Base-by-base conservation (phyloP, 2,888 invertebrate genomes). In the Itoplectis maculator region DNA sequence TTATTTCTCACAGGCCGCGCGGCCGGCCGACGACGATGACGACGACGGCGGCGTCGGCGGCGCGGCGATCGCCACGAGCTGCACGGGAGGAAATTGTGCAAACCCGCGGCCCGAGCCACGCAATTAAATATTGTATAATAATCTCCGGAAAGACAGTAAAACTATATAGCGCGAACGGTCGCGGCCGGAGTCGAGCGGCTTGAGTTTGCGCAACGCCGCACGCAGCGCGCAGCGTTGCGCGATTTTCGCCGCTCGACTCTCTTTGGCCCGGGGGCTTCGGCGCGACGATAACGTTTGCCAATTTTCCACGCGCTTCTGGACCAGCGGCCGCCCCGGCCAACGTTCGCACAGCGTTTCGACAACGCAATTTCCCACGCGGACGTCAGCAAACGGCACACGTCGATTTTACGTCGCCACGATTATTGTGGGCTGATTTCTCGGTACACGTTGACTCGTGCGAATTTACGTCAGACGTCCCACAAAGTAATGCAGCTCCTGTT, bases 101-200 rank as follows among this genome's bases (percentile, higher is more conserved):
- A 81, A 72, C 81, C 47, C 61, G n/a, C 11, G 6, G 18, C 37
- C 18, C n/a, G n/a, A 29, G 49, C 37, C 59, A 54, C 72, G 81
- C 81, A 81, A 81, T 76, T 72, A 23, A 37, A 69, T 69, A 75
- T 81, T 69, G 79, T 65, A 66, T 63, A 61, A 66, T 42, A 73
- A 74, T 35, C 23, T 45, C 18, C 40, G 72, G 29, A 76, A 37
- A 40, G 29, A 29, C 29, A 54, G 47, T 15, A 40, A 63, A 40
- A 20, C 13, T 23, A 11, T 47, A 45, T 47, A 66, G 20, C 37
- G 42, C 15, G 45, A 18, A n/a, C 35, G 37, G 45, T 9, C 47
- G n/a, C n/a, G 4, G 11, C 23, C 2, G 11, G 5, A 56, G 8
- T 23, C 2, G 54, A 59, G 37, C 35, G 73, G 37, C n/a, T n/a